phyloP scores from a whole-genome alignment of 2,797 vertebrate species.

The Myotis vivesi region DNA sequence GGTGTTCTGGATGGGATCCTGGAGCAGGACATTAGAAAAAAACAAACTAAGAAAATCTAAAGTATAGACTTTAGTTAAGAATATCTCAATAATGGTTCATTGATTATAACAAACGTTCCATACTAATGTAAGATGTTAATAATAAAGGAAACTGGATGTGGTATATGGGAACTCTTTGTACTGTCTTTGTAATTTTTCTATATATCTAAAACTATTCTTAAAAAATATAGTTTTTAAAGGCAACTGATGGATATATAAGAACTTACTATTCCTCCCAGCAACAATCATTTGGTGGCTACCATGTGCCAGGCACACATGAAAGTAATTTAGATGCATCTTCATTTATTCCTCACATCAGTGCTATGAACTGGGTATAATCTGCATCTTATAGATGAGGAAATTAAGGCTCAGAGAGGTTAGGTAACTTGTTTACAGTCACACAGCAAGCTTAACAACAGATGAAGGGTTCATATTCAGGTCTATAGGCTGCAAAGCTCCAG shows the following conservation, averaged over 20 bases:
- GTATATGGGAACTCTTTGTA: background rate
- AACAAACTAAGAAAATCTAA: background rate
- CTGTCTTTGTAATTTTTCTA: background rate
- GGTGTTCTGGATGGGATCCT: background rate
- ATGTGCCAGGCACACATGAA: background rate
- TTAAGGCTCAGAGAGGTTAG: slow-evolving; percentile 10
- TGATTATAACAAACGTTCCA: background rate
- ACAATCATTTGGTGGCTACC: background rate
- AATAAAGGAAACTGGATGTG: background rate
- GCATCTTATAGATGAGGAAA: background rate
- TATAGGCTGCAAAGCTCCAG: background rate
- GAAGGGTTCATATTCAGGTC: background rate
- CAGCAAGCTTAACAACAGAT: background rate
- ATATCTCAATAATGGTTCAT: background rate
- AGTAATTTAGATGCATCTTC: background rate
- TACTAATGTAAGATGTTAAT: background rate
- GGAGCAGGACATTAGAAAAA: background rate
- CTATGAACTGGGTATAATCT: background rate
- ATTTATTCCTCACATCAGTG: background rate
- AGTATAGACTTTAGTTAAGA: background rate
- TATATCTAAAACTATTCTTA: background rate
- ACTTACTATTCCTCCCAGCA: background rate
- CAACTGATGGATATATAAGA: background rate
- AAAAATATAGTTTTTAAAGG: background rate
- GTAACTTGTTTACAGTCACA: background rate